These are phyloP conservation scores for Hirtodrosophila cameraria DNA, from an alignment of 2,888 invertebrate species.

Conservation along the genomic window DNA sequence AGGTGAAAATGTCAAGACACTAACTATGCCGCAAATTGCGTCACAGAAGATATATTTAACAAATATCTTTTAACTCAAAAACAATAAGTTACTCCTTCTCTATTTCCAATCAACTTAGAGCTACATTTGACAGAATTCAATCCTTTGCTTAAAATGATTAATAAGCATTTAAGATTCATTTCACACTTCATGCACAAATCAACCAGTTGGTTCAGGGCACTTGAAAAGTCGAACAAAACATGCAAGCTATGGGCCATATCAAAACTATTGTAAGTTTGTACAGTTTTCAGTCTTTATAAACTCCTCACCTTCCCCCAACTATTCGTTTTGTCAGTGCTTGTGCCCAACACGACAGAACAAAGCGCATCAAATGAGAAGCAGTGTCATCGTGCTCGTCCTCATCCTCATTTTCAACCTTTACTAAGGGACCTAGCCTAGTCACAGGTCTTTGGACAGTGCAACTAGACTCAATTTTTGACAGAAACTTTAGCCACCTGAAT, in stretches of 20 bases:
- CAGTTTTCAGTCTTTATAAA: neutral
- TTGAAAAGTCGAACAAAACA: neutral
- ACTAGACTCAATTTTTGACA: conserved; percentile 37
- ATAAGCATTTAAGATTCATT: neutral
- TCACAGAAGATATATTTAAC: too few species aligned
- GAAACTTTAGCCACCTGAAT: conserved; percentile 38
- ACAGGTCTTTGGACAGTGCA: conserved; percentile 6
- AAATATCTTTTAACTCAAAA: too few species aligned
- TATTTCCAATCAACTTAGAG: neutral
- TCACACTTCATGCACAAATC: conserved; percentile 9
- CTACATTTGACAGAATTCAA: neutral
- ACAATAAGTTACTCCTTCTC: neutral
- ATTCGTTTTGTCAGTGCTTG: conserved; percentile 43
- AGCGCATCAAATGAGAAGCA: conserved; percentile 39
- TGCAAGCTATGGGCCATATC: neutral
- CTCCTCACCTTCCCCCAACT: neutral
- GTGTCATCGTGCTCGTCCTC: conserved; percentile 2
- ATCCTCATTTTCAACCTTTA: neutral
- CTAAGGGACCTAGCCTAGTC: neutral
- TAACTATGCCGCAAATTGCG: neutral
- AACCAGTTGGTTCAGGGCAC: neutral
- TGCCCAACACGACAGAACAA: conserved; percentile 38
- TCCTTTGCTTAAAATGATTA: neutral
- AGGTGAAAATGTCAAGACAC: too few species aligned
- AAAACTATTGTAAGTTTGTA: conserved; percentile 25